These are phyloP conservation scores for Orchestia grillus DNA, from an alignment of 1,140 invertebrate species.

Conservation along the genomic window DNA sequence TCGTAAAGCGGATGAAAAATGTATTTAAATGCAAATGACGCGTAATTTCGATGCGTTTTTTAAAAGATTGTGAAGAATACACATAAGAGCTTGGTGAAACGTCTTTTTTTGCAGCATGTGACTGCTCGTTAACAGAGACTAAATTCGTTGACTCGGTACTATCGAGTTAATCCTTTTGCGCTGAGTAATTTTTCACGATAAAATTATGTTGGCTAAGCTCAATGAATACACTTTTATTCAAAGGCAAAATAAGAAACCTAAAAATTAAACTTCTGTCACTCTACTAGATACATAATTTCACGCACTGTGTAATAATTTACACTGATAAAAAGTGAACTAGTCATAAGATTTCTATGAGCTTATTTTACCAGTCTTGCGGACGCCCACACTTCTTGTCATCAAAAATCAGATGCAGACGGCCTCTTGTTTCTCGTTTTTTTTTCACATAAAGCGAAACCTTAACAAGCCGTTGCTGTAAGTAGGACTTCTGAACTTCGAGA, in stretches of 20 bases:
- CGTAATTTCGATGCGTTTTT: background rate
- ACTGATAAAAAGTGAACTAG: too few relatives aligned
- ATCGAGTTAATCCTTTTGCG: background rate
- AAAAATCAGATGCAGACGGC: too few relatives aligned
- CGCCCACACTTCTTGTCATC: too few relatives aligned
- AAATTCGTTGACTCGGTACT: too few relatives aligned
- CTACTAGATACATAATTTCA: too few relatives aligned
- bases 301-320: too few relatives aligned
- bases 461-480: too few relatives aligned
- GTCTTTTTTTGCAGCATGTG: background rate
- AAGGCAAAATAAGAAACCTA: background rate
- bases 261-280: background rate
- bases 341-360: too few relatives aligned
- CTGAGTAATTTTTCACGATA: background rate
- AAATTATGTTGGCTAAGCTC: background rate
- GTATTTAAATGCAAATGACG: background rate
- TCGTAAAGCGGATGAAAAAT: background rate
- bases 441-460: too few relatives aligned
- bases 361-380: too few relatives aligned
- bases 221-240: background rate
- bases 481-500: too few relatives aligned
- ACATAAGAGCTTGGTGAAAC: background rate
- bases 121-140: background rate
- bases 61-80: background rate
- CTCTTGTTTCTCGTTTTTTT: too few relatives aligned